Evolutionary conservation across 2,888 invertebrate species (phyloP), one percentile per base, ranked within the genome.

Genomic region (Agonum fuliginosum): DNA sequence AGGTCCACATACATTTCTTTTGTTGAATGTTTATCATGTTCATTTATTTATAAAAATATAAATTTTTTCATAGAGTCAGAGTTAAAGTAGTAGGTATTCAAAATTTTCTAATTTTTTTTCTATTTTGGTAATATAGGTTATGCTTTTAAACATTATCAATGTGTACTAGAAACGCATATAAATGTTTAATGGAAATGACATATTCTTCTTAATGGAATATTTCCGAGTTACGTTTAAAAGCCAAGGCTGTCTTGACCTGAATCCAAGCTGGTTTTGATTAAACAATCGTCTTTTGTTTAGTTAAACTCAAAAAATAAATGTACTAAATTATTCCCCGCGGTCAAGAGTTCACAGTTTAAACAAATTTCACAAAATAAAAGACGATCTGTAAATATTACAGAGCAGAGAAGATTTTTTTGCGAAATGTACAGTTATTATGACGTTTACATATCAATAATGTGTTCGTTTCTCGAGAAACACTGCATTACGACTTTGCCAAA

Each of bases 401-500:
- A 20, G 30, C 58, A 62, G 30, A 62, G 58, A 30, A 30, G 43
- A 48, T 70, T 70, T 43, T 70, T 43, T 46, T 17, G 70, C 48
- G 30, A 51, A 71, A 30, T 71, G 71, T 48, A 71, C 71, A 51
- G 71, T 71, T 71, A 71, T 71, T 70, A 71, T 51, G 24, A 71
- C 71, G 71, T 71, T 71, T 71, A 71, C 71, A 71, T 30, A 71
- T 71, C 71, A 48, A 71, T 71, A 71, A 71, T 48, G 51, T 71
- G 71, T 71, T 71, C 71, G 34, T 73, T 73, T 73, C 58, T 51
- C 20, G 58, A 73, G 73, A 73, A 73, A 58, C 73, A 73, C 58
- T 58, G 37, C 73, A 73, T 73, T 58, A 74, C 74, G 46, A 62
- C 74, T 74, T 74, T 74, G 74, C 27, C 74, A 74, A 74, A 74